Base-by-base conservation (phyloP, 2,113 vertebrate species). In the Heliornis fulica region DNA sequence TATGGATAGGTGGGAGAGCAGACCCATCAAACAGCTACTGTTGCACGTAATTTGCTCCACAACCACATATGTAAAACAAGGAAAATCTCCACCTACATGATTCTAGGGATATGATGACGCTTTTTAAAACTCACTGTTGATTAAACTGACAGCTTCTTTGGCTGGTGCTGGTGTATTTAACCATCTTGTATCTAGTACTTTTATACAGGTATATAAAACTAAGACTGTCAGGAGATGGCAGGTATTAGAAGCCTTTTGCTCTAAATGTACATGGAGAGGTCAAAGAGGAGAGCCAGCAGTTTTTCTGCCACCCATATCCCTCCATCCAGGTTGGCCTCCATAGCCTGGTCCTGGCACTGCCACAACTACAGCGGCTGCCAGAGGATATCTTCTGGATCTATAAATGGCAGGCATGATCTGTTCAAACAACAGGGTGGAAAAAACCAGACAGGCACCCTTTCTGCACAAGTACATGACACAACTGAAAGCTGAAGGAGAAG, bases 281-380 rank as follows among this genome's bases (percentile, higher is more conserved):
- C 53, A 65, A 84, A 87, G 76, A 66, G 16, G 29, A 77, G 3
- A 85, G 25, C 2, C 0, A 0, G 15, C 3, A 1, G 18, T 78
- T 95, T n/a, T 91, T 83, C 60, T 1, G 1, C 31, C 25, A 65
- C 32, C 26, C 31, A 15, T 1, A 1, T 41, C 50, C 38, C 46
- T 66, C 31, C 21, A 51, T 5, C 26, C 66, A 72, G 41, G 13
- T 5, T 70, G 50, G 77, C 10, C 21, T 86, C 21, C 10, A 9
- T 26, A 66, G 57, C 45, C 66, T 28, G 41, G 31, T 75, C 26
- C 54, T 41, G 38, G 45, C 45, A n/a, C 51, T 64, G 54, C 57
- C 50, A 26, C 28, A 41, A 40, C 40, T 7, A 1, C 32, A 63
- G 32, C 10, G 2, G 10, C 87, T 91, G 22, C 63, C 59, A 74